Evolutionary conservation across 2,888 invertebrate genomes (phyloP).

Genomic region (Chymomyza amoena): DNA sequence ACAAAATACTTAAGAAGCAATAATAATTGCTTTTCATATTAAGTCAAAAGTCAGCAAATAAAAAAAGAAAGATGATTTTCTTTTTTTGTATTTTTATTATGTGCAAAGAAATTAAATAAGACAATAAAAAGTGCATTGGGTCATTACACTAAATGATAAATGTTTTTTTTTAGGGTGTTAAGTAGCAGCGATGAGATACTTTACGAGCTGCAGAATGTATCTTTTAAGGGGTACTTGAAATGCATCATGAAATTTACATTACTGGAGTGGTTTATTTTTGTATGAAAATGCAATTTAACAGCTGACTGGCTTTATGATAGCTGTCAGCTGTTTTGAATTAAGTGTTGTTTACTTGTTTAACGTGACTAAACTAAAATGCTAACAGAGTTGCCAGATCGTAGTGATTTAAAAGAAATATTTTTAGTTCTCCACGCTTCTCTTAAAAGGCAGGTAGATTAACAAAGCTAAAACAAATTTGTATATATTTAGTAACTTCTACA

Average conservation of each 20-base stretch:
- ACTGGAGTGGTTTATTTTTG: not conserved
- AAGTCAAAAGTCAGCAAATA: not conserved
- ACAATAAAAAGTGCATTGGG: not conserved
- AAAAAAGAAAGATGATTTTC: not conserved
- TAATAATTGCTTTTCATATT: conserved; percentile 36
- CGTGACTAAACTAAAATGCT: no score
- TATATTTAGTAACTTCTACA: no score
- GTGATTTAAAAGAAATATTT: no score
- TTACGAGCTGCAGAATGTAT: not conserved
- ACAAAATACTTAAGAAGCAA: conserved; percentile 23
- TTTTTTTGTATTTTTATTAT: not conserved
- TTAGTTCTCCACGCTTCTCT: no score
- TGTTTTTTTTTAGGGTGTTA: not conserved
- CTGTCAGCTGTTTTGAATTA: no score
- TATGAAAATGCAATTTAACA: no score
- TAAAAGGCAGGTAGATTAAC: no score
- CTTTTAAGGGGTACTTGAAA: not conserved
- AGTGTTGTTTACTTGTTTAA: no score
- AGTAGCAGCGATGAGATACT: not conserved
- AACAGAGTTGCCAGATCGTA: no score
- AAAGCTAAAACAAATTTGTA: no score
- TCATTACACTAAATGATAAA: not conserved
- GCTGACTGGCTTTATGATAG: no score
- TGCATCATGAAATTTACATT: not conserved
- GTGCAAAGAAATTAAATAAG: not conserved